phyloP scores from a whole-genome alignment of 2,113 vertebrate species.

The Cranoglanis bouderius region DNA sequence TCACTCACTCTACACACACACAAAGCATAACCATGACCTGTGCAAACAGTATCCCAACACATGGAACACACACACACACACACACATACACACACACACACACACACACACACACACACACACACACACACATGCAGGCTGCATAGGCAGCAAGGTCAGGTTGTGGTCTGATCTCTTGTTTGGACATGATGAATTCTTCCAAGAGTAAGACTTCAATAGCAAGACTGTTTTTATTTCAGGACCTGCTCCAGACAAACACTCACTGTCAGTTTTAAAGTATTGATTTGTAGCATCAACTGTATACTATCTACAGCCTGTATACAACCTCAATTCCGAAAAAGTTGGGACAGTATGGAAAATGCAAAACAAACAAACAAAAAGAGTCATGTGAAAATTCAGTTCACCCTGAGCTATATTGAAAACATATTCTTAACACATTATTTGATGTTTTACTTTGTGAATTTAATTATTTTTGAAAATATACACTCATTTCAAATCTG shows the following conservation, averaged over 20 bases:
- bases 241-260: neutral
- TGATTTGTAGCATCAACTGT: neutral
- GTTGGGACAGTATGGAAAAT: too few relatives aligned
- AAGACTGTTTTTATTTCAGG: neutral
- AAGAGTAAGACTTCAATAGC: neutral
- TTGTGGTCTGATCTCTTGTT: neutral
- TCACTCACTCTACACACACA: conserved; percentile 32
- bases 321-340: too few relatives aligned
- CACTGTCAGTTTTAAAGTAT: neutral
- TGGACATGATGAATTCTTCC: neutral
- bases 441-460: too few relatives aligned
- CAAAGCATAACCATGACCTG: conserved; percentile 13
- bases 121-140: too few relatives aligned
- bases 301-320: neutral
- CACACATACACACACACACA: neutral
- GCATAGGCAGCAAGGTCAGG: neutral
- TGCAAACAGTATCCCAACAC: neutral
- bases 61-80: neutral
- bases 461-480: too few relatives aligned
- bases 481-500: too few relatives aligned
- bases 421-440: too few relatives aligned
- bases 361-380: too few relatives aligned
- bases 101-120: too few relatives aligned
- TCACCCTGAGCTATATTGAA: too few relatives aligned
- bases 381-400: too few relatives aligned